Percentiles rank a stretch among this genome's conserved stretches.
Conservation (phyloP, 2,113 vertebrate species). For the Nibea albiflora region DNA sequence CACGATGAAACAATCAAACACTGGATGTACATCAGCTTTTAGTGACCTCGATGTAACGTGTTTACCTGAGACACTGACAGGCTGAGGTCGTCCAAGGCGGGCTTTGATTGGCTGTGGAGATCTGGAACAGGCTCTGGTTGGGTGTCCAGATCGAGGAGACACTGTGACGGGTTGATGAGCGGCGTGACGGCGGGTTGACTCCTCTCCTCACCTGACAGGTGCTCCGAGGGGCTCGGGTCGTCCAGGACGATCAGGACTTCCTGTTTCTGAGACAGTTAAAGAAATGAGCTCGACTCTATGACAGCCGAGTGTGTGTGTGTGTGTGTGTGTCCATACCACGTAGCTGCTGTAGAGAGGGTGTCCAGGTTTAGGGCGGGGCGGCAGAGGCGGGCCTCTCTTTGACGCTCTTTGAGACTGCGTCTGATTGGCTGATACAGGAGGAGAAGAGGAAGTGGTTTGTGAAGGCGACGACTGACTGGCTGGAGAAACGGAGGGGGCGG, state of each 20-base stretch:
- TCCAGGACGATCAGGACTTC: slow-evolving; percentile 84
- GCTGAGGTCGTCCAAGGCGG: slow-evolving; percentile 23
- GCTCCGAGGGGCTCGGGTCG: slow-evolving; percentile 76
- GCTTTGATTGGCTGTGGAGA: slow-evolving; percentile 54
- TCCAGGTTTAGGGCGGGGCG: slow-evolving; percentile 93
- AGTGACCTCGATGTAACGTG: no score
- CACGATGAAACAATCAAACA: no score
- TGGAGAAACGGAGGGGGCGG: slow-evolving; percentile 50
- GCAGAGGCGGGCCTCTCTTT: slow-evolving; percentile 90
- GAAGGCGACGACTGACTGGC: slow-evolving; percentile 31
- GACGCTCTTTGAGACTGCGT: slow-evolving; percentile 80
- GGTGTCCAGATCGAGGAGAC: slow-evolving; percentile 65
- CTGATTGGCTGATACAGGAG: slow-evolving; percentile 83
- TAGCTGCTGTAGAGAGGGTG: slow-evolving; percentile 91
- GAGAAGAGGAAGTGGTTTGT: slow-evolving; percentile 65
- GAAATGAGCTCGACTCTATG: not conserved
- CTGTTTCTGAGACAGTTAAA: slow-evolving; percentile 74
- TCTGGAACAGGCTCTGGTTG: slow-evolving; percentile 30
- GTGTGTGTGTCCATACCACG: slow-evolving; percentile 74
- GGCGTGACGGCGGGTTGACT: slow-evolving; percentile 58
- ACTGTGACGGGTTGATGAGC: slow-evolving; percentile 33
- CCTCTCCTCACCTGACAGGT: slow-evolving; percentile 58
- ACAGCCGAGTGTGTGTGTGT: not conserved
- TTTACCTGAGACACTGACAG: slow-evolving; percentile 59
- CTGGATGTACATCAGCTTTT: no score